These are phyloP conservation scores for Eubucco bourcierii DNA, from an alignment of 2,113 vertebrate species.

Conservation along the genomic window DNA sequence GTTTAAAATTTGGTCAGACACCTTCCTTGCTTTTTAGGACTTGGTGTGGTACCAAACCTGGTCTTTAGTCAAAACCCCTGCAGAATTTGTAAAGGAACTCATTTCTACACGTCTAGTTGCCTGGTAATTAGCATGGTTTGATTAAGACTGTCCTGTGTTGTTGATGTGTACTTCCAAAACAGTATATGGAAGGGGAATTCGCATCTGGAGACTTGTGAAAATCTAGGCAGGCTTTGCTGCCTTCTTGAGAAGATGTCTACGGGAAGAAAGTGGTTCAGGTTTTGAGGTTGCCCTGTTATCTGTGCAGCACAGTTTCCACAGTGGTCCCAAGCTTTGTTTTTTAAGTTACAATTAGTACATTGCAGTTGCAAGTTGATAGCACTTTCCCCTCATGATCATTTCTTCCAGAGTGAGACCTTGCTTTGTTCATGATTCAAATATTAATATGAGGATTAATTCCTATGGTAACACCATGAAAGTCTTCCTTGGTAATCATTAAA, in stretches of 20 bases:
- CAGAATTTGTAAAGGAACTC: background rate
- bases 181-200: background rate
- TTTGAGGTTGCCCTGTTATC: background rate
- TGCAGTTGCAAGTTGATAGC: background rate
- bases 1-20: background rate
- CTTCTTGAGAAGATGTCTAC: background rate
- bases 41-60: background rate
- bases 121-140: background rate
- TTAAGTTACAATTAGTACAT: background rate
- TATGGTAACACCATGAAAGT: conserved; percentile 16
- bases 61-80: background rate
- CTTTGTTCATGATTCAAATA: conserved; percentile 38
- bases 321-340: background rate
- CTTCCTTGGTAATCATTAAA: conserved; percentile 23
- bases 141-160: background rate
- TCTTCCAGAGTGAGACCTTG: background rate
- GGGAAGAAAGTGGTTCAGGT: background rate
- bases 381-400: background rate
- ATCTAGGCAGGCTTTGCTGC: background rate
- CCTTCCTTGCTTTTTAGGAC: background rate
- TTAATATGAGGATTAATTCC: conserved; percentile 55
- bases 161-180: background rate
- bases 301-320: background rate
- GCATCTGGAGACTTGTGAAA: background rate
- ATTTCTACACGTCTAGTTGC: background rate